Evolutionary conservation across 2,113 vertebrate genomes (phyloP).

Genomic region (Melanerpes formicivorus): DNA sequence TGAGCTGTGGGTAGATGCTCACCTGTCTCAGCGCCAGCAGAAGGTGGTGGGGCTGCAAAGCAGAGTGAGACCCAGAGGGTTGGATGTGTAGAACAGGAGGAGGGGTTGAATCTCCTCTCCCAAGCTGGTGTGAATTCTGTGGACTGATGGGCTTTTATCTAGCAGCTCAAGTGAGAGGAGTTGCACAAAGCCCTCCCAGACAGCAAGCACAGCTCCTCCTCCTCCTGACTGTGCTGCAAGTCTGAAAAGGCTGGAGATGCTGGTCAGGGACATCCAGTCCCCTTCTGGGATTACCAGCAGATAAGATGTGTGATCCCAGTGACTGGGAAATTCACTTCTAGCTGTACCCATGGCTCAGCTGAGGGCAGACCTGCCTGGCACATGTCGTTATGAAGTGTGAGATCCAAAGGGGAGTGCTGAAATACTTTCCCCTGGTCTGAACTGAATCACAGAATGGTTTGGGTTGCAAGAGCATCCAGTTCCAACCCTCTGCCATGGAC

Average conservation of each 20-base stretch:
- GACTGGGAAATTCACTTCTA: not conserved
- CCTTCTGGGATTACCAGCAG: not conserved
- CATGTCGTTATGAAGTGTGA: rapidly evolving
- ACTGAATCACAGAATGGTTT: not conserved
- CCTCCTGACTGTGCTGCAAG: not conserved
- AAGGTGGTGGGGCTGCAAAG: not conserved
- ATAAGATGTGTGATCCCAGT: not conserved
- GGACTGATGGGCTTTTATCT: not conserved
- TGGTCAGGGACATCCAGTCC: not conserved
- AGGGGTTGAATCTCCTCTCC: not conserved
- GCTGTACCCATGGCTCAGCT: not conserved
- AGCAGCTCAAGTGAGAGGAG: not conserved
- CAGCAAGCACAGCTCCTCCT: not conserved
- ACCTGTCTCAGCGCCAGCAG: not conserved
- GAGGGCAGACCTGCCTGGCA: not conserved
- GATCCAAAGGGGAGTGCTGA: rapidly evolving
- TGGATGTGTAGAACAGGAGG: not conserved
- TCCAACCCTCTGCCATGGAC: no score
- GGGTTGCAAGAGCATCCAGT: not conserved
- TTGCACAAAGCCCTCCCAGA: not conserved
- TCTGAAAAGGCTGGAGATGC: not conserved
- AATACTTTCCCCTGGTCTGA: not conserved
- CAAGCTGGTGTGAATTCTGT: not conserved
- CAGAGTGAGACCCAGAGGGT: not conserved
- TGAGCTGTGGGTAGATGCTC: rapidly evolving